These are phyloP conservation scores for Cloeon dipterum DNA, from an alignment of 2,888 invertebrate genomes.

Conservation along the genomic window DNA sequence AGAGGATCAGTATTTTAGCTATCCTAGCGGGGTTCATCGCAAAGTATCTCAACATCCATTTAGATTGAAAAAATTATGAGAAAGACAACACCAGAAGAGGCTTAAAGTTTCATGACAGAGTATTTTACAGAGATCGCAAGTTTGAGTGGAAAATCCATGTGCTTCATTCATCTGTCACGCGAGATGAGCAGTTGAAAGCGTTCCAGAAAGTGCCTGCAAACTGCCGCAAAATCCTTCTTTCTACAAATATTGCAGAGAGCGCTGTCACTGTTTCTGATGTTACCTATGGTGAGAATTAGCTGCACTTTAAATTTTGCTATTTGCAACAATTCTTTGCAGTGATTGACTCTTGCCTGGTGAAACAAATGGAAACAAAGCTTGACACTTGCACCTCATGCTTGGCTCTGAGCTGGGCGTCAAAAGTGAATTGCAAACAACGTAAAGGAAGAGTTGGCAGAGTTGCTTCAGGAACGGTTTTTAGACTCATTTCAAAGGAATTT, in stretches of 20 bases:
- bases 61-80: too few species aligned
- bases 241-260: slow-evolving; percentile 84
- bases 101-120: too few species aligned
- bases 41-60: too few species aligned
- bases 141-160: slow-evolving; percentile 12
- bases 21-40: too few species aligned
- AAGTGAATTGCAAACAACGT: slow-evolving; percentile 71
- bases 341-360: slow-evolving; percentile 84
- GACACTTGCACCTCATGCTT: slow-evolving; percentile 57
- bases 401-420: slow-evolving; percentile 67
- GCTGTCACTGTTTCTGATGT: slow-evolving; percentile 78
- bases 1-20: too few species aligned
- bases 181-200: slow-evolving; percentile 45
- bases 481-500: slow-evolving; percentile 42
- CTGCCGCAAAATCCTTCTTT: slow-evolving; percentile 58
- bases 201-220: slow-evolving; percentile 35
- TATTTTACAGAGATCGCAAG: slow-evolving; percentile 14
- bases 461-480: slow-evolving; percentile 61
- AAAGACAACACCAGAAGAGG: too few species aligned
- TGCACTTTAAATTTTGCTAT: too few species aligned
- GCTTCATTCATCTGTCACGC: slow-evolving; percentile 54
- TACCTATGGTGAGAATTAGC: slow-evolving; percentile 42
- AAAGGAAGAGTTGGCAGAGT: slow-evolving; percentile 80
- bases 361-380: slow-evolving; percentile 50
- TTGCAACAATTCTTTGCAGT: slow-evolving; percentile 34